Evolutionary conservation across 2,888 invertebrate species (phyloP), one percentile per base, ranked within the genome.

Genomic region (Rhyacophila evoluta): DNA sequence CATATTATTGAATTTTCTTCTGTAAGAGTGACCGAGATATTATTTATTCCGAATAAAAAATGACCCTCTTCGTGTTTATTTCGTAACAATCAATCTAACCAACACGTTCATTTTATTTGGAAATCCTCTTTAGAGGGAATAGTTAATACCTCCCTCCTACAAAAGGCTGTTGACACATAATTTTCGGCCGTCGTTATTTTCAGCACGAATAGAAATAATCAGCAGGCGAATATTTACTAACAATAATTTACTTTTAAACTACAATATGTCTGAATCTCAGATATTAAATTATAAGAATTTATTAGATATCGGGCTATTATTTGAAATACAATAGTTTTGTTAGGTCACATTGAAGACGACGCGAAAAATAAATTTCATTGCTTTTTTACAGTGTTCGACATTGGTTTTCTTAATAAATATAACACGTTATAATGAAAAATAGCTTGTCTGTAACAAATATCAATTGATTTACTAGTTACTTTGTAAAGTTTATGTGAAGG

Each of bases 121-220:
- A 55, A 55, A 55, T 19, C 15, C 55, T 55, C 25, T 55, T 55
- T 55, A 55, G 55, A 55, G 15, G 55, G 55, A 55, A 55, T 55
- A 55, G 55, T n/a, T 55, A 55, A 55, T 55, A 55, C 15, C 19
- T 15, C 55, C 8, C 15, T 55, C 0, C 2, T 25, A 33, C 10
- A 55, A 19, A 55, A 25, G n/a, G 15, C 25, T 15, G 55, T 25
- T 25, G 55, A 55, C 15, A 19, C 19, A 55, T 10, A 55, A 25
- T 55, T 8, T 55, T 55, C 55, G 10, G 5, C 19, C 41, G 6
- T 12, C 15, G 41, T 6, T 15, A 15, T 55, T 25, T 10, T 19
- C 15, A 19, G 19, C 12, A 55, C 10, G 55, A 25, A 2, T 6
- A 33, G 19, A 39, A 39, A 39, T 39, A 39, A 39, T 39, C 12